Conservation (phyloP, 1,140 invertebrate genomes). For the Apocrypta bakeri region DNA sequence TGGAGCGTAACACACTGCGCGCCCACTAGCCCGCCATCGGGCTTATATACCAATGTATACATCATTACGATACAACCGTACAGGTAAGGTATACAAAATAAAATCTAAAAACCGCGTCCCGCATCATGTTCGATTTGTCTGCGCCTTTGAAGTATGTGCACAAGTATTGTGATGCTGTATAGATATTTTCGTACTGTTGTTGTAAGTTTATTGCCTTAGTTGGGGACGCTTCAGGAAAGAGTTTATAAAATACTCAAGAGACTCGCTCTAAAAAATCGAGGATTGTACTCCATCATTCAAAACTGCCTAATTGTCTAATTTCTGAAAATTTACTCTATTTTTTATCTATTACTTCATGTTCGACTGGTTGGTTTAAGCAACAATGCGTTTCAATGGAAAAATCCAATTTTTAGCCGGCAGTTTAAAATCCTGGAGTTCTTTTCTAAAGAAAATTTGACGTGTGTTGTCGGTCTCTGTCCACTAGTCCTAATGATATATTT, state of each 20-base stretch:
- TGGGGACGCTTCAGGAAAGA: neutral
- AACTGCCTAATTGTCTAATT: too few species aligned
- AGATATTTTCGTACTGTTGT: neutral
- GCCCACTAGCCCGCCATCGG: too few species aligned
- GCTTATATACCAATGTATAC: too few species aligned
- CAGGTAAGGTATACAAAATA: neutral
- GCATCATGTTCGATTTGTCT: too few species aligned
- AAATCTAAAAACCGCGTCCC: neutral
- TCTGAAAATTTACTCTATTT: too few species aligned
- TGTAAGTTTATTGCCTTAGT: neutral
- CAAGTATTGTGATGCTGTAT: neutral
- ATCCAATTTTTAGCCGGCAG: too few species aligned
- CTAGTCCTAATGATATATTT: conserved; percentile 72
- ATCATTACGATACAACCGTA: neutral
- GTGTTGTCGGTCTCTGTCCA: conserved; percentile 38
- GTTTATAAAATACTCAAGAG: neutral
- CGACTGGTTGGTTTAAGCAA: neutral
- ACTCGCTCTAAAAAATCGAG: neutral
- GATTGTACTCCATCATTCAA: neutral
- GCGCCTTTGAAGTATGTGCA: too few species aligned
- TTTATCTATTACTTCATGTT: neutral
- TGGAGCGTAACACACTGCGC: too few species aligned
- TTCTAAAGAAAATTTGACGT: neutral
- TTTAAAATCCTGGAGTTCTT: neutral
- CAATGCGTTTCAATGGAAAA: too few species aligned